Conservation (phyloP, 2,888 invertebrate species). For the Lycia hirtaria region DNA sequence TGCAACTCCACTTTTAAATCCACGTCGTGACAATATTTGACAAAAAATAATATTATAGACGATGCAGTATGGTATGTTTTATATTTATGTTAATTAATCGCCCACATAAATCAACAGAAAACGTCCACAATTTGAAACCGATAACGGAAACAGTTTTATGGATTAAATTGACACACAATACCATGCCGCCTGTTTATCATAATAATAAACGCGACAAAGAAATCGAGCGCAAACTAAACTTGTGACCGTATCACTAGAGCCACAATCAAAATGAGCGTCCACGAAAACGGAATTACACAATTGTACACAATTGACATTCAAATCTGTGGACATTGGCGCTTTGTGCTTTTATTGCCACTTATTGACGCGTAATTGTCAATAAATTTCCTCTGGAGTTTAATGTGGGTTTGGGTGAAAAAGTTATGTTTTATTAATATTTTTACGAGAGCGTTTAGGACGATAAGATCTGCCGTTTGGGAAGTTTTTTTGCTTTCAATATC, state of each 20-base stretch:
- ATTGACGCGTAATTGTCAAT: constrained; percentile 85
- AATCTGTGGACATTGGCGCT: constrained; percentile 83
- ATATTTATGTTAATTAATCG: constrained; percentile 47
- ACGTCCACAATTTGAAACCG: constrained; percentile 52
- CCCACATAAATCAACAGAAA: constrained; percentile 40
- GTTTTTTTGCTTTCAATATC: constrained; percentile 85
- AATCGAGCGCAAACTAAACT: constrained; percentile 74
- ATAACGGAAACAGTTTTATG: constrained; percentile 67
- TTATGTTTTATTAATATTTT: constrained; percentile 86
- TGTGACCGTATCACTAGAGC: constrained; percentile 78
- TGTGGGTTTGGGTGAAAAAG: constrained; percentile 86
- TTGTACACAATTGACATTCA: constrained; percentile 85
- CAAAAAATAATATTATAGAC: neutral
- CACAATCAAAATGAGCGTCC: constrained; percentile 82
- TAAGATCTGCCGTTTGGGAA: constrained; percentile 83
- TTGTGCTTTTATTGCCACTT: constrained; percentile 84
- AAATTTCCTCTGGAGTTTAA: constrained; percentile 84
- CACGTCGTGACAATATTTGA: too few relatives aligned
- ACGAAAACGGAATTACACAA: constrained; percentile 83
- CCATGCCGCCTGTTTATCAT: constrained; percentile 74
- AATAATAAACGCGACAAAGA: constrained; percentile 76
- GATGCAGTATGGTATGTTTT: constrained; percentile 33
- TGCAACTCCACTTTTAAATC: too few relatives aligned
- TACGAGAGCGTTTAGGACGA: constrained; percentile 84
- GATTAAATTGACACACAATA: constrained; percentile 73